phyloP scores from a whole-genome alignment of 2,888 invertebrate species.

The Selenia dentaria region DNA sequence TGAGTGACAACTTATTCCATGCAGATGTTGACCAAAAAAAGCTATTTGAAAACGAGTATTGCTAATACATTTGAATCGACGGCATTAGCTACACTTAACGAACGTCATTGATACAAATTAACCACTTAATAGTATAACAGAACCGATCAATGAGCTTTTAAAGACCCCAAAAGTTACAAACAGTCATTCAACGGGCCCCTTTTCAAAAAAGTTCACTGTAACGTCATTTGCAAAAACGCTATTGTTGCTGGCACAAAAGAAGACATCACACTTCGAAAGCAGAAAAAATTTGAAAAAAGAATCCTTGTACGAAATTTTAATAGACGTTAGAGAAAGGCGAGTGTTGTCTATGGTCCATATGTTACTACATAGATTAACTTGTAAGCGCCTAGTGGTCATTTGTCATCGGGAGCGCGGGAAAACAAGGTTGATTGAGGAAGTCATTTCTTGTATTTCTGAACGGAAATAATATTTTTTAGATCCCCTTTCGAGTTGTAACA shows the following conservation, averaged over 20 bases:
- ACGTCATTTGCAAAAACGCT: conserved; percentile 76
- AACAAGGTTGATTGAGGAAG: conserved; percentile 79
- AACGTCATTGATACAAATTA: conserved; percentile 61
- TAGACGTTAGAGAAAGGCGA: conserved; percentile 50
- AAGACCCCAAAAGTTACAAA: conserved; percentile 61
- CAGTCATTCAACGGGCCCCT: conserved; percentile 60
- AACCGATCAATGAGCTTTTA: conserved; percentile 69
- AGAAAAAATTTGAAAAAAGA: conserved; percentile 37
- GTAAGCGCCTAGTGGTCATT: conserved; percentile 71
- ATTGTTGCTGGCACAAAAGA: conserved; percentile 77
- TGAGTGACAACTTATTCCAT: background rate
- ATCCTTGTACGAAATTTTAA: conserved; percentile 60
- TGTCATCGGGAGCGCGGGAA: conserved; percentile 64
- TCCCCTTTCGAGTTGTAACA: conserved; percentile 61
- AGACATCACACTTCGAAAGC: conserved; percentile 63
- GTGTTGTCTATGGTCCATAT: conserved; percentile 76
- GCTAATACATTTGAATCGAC: conserved; percentile 19
- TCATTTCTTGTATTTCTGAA: conserved; percentile 74
- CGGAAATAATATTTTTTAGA: conserved; percentile 79
- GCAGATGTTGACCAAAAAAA: background rate
- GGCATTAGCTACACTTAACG: conserved; percentile 43
- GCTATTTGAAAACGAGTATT: background rate
- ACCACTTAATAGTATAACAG: conserved; percentile 69
- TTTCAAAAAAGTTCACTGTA: conserved; percentile 59
- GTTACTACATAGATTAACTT: conserved; percentile 73